phyloP scores from a whole-genome alignment of 2,113 vertebrate species.

The Ploceus nigricollis region DNA sequence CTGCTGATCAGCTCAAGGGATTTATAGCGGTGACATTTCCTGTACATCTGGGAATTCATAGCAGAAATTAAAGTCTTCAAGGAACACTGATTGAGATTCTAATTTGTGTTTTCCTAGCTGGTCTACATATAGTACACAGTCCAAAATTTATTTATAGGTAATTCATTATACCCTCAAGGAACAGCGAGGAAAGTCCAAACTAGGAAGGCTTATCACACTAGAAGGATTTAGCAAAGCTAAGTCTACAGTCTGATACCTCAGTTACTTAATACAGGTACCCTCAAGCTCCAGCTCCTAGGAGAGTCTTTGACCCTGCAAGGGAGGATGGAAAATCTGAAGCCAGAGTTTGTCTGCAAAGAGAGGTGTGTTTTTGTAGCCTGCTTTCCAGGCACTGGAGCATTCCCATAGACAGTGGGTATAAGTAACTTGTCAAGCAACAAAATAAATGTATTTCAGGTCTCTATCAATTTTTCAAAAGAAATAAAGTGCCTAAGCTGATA shows the following conservation, averaged over 20 bases:
- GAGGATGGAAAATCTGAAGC: neutral
- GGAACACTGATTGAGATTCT: neutral
- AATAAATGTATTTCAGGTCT: neutral
- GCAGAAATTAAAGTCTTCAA: neutral
- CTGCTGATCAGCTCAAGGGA: neutral
- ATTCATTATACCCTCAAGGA: neutral
- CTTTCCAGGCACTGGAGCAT: neutral
- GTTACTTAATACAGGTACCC: neutral
- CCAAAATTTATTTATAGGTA: neutral
- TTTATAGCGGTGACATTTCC: neutral
- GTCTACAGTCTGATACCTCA: neutral
- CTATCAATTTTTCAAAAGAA: neutral
- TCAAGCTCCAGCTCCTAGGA: neutral
- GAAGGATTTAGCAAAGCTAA: neutral
- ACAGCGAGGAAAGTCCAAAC: neutral
- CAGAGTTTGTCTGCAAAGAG: neutral
- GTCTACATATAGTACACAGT: neutral
- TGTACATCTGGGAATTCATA: neutral
- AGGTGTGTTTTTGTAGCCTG: neutral
- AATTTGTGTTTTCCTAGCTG: neutral
- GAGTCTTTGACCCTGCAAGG: neutral
- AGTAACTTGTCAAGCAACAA: neutral
- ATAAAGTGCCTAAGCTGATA: neutral
- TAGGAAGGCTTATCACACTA: neutral
- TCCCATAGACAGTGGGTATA: neutral